Percentiles rank a stretch among this genome's conserved stretches.
These are phyloP conservation scores for Oxygymnocypris stewartii DNA, from an alignment of 2,113 vertebrate genomes.

Conservation along the genomic window DNA sequence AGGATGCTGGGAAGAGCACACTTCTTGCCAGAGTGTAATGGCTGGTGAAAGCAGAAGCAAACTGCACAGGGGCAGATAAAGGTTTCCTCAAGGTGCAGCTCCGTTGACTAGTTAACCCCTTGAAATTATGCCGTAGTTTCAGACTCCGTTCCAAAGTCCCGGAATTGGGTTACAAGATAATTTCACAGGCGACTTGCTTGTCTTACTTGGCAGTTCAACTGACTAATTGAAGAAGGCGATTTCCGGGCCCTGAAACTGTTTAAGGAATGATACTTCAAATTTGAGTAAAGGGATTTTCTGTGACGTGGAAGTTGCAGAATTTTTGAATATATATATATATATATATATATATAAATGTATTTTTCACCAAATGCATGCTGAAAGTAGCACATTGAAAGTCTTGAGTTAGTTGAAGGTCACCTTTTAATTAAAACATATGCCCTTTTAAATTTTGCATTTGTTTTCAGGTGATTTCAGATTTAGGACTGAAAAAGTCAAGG, in stretches of 20 bases:
- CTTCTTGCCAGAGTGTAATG: conserved; percentile 56
- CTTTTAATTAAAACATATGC: conserved; percentile 21
- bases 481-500: background rate
- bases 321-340: conserved; percentile 54
- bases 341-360: conserved; percentile 50
- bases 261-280: conserved; percentile 76
- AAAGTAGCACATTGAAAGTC: background rate
- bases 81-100: conserved; percentile 75
- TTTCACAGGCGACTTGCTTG: conserved; percentile 85
- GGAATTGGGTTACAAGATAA: conserved; percentile 84
- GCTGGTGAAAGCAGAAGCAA: conserved; percentile 55
- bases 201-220: conserved; percentile 85
- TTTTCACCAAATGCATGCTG: conserved; percentile 35
- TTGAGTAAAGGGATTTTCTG: conserved; percentile 63
- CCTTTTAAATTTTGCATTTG: background rate
- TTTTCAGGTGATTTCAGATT: background rate
- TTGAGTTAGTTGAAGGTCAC: conserved; percentile 32
- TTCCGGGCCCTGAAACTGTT: conserved; percentile 76
- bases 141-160: conserved; percentile 79
- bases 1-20: conserved; percentile 20
- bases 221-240: conserved; percentile 81
- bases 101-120: conserved; percentile 75
- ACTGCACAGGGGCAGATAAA: conserved; percentile 65
- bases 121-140: conserved; percentile 79
- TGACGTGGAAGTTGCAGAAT: conserved; percentile 52